These are phyloP conservation scores for Columba livia DNA, from an alignment of 2,113 vertebrate genomes.

Conservation along the genomic window DNA sequence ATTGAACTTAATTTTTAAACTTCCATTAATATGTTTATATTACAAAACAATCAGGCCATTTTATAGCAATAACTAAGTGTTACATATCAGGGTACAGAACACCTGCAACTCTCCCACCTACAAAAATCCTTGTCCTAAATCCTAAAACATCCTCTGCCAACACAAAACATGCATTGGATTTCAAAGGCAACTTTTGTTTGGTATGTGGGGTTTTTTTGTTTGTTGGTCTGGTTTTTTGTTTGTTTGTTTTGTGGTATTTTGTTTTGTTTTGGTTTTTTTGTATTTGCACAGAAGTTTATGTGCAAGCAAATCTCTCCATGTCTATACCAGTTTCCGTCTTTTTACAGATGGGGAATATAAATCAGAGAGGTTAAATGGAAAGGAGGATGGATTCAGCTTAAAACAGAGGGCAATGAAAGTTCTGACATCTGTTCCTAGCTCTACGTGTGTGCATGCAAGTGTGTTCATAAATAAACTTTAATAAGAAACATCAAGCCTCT, in stretches of 20 bases:
- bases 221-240: too few species aligned
- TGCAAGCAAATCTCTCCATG: not conserved
- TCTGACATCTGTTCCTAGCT: slow-evolving; percentile 17
- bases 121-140: not conserved
- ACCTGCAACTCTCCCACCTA: not conserved
- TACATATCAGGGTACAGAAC: not conserved
- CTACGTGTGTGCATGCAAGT: not conserved
- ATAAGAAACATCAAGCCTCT: slow-evolving; percentile 56
- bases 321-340: slow-evolving; percentile 40
- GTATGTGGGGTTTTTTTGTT: too few species aligned
- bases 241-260: too few species aligned
- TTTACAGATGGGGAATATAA: slow-evolving; percentile 74
- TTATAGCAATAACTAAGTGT: not conserved
- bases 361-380: slow-evolving; percentile 72
- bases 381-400: slow-evolving; percentile 46
- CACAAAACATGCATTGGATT: not conserved
- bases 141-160: not conserved
- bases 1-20: not conserved
- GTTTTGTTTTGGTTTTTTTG: not conserved
- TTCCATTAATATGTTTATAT: not conserved
- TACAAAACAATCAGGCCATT: not conserved
- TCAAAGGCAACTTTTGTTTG: not conserved
- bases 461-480: not conserved
- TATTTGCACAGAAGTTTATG: not conserved
- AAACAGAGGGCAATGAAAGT: slow-evolving; percentile 13